A percentile compares a stretch with the other conserved stretches of the same genome.
Conservation (phyloP, 1,140 invertebrate species). For the Anagrus nilaparvatae region DNA sequence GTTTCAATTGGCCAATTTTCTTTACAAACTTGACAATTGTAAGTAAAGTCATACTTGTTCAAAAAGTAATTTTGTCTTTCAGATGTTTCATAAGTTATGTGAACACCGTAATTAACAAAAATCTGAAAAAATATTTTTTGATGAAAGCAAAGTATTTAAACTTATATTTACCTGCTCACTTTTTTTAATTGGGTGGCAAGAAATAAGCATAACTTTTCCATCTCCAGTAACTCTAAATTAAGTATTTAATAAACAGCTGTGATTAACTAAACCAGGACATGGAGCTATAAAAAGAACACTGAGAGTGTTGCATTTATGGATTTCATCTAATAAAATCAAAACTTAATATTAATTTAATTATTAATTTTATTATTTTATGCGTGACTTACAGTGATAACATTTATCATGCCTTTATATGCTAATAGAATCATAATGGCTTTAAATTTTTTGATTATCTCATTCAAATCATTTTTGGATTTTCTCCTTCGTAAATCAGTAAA, state of each 20-base stretch:
- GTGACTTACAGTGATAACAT: too few species aligned
- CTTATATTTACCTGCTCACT: not conserved
- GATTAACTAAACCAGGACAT: conserved; percentile 4
- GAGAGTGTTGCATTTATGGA: not conserved
- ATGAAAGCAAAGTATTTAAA: conserved; percentile 1
- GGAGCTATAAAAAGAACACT: conserved; percentile 3
- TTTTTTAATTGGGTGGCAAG: conserved; percentile 5
- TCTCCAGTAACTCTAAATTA: conserved; percentile 1
- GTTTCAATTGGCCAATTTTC: conserved; percentile 3
- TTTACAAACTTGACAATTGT: conserved; percentile 3
- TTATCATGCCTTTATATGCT: too few species aligned
- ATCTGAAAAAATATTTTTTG: conserved; percentile 4
- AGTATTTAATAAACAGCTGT: conserved; percentile 4
- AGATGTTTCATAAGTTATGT: conserved; percentile 1
- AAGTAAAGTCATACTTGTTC: not conserved
- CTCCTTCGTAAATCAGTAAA: conserved; percentile 40
- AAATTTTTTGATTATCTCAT: conserved; percentile 15
- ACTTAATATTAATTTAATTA: not conserved
- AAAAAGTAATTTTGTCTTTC: not conserved
- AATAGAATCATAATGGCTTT: conserved; percentile 26
- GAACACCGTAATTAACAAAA: too few species aligned
- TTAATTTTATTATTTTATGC: too few species aligned
- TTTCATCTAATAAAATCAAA: too few species aligned
- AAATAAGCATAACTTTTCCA: not conserved
- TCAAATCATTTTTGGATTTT: conserved; percentile 12